Base-by-base conservation (phyloP, 2,888 invertebrate species). In the Aporophyla nigra region DNA sequence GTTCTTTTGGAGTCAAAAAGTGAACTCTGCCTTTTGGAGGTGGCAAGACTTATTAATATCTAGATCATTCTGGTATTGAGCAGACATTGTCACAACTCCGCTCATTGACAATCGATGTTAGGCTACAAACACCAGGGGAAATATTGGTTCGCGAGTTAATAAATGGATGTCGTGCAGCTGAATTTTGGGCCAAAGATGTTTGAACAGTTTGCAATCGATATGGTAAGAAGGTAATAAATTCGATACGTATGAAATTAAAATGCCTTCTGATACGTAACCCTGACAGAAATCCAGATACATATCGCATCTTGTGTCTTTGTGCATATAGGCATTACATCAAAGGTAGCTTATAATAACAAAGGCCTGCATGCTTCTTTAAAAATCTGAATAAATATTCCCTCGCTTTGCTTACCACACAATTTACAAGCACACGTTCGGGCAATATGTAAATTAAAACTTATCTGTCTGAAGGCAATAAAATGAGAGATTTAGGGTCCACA, bases 361-460 rank as follows among this genome's bases (percentile, higher is more conserved):
- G 33, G 33, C 33, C 33, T 33, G 33, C 33, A 33, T 33, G 2
- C 33, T 14, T 74, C 33, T 19, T 61, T 61, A n/a, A 49, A 62
- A 56, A 33, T 9, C 7, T 5, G 5, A 49, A 62, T n/a, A 54
- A 40, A 1, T 33, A 33, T 40, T 14, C 16, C 27, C 24, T 12
- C 4, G 2, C 9, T 16, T 54, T 54, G 14, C 7, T 24, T 24
- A 59, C 49, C 33, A 24, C 9, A 24, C 21, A 51, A 24, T 49
- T 54, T 40, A 67, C 53, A 82, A 82, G 24, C 21, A 61, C 19
- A 63, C 14, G 12, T 46, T 21, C 43, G n/a, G 12, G 56, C 7
- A 56, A 58, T 71, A 80, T 75, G 56, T 53, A 84, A 76, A 82
- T 81, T 43, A 81, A 84, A 81, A 70, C 65, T 51, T 81, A 67